Evolutionary conservation across 2,797 vertebrate species (phyloP).

Genomic region (Enteromius thamalakanensis): DNA sequence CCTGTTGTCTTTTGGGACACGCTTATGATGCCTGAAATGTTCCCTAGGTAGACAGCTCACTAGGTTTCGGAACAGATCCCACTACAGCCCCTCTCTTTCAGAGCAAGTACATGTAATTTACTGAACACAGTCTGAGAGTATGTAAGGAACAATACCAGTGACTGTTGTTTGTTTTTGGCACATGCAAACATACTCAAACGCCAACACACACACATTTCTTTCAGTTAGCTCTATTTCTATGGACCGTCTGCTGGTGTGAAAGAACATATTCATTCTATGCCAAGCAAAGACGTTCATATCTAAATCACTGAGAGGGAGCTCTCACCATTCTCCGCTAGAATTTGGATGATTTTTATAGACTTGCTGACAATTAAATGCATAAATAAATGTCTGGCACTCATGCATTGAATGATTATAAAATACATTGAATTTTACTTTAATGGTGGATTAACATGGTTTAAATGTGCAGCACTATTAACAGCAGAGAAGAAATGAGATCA

Average conservation of each 20-base stretch:
- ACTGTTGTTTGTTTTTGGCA: constrained; percentile 8
- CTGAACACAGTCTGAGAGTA: neutral
- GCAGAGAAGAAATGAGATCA: neutral
- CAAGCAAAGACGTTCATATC: constrained; percentile 12
- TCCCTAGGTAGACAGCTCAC: neutral
- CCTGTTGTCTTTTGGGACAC: neutral
- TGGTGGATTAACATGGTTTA: neutral
- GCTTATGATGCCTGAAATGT: neutral
- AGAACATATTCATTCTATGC: constrained; percentile 30
- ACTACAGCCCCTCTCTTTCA: neutral
- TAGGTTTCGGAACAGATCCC: neutral
- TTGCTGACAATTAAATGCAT: constrained; percentile 4
- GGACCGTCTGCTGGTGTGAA: constrained; percentile 31
- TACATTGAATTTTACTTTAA: neutral
- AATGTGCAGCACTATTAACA: neutral
- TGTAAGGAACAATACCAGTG: constrained; percentile 17
- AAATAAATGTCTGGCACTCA: neutral
- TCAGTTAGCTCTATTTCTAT: constrained; percentile 19
- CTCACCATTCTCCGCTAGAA: neutral
- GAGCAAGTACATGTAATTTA: neutral
- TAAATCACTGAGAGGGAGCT: neutral
- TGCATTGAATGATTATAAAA: neutral
- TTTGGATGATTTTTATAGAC: neutral
- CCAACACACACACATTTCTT: constrained; percentile 26
- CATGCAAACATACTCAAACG: neutral